These are phyloP conservation scores for Zosterops hypoxanthus DNA, from an alignment of 2,113 vertebrate species.

Conservation along the genomic window DNA sequence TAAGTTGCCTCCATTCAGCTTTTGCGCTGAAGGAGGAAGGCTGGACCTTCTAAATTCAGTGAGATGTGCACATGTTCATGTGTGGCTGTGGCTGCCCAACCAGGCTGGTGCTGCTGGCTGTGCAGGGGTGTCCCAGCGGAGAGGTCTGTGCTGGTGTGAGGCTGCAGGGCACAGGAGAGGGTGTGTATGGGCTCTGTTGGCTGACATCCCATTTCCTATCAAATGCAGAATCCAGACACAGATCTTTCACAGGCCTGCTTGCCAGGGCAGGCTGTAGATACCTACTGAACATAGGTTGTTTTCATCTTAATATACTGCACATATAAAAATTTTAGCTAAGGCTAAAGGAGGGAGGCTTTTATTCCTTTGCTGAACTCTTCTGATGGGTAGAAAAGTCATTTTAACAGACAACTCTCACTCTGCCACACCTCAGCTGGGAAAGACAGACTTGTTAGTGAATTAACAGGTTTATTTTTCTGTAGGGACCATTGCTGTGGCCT, in stretches of 20 bases:
- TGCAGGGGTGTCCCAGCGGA: not conserved
- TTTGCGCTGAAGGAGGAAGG: not conserved
- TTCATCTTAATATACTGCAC: not conserved
- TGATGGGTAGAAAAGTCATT: not conserved
- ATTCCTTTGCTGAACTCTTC: not conserved
- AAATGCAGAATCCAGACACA: not conserved
- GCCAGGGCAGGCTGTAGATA: not conserved
- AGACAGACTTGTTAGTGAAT: not conserved
- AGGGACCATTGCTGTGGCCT: too few relatives aligned
- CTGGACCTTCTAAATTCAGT: not conserved
- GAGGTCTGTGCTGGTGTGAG: rapidly evolving
- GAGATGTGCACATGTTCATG: rapidly evolving
- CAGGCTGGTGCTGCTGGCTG: not conserved
- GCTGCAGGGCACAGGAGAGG: not conserved
- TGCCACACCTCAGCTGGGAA: not conserved
- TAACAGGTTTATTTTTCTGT: not conserved
- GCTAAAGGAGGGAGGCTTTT: not conserved
- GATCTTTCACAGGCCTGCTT: not conserved
- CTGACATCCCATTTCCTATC: not conserved
- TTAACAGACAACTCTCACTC: not conserved
- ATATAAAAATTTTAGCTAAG: not conserved
- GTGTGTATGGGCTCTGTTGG: rapidly evolving
- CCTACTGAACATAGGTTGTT: not conserved
- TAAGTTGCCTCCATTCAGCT: not conserved
- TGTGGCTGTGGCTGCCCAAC: not conserved